These are phyloP conservation scores for Oreotragus oreotragus DNA, from an alignment of 2,113 vertebrate genomes.

Conservation along the genomic window DNA sequence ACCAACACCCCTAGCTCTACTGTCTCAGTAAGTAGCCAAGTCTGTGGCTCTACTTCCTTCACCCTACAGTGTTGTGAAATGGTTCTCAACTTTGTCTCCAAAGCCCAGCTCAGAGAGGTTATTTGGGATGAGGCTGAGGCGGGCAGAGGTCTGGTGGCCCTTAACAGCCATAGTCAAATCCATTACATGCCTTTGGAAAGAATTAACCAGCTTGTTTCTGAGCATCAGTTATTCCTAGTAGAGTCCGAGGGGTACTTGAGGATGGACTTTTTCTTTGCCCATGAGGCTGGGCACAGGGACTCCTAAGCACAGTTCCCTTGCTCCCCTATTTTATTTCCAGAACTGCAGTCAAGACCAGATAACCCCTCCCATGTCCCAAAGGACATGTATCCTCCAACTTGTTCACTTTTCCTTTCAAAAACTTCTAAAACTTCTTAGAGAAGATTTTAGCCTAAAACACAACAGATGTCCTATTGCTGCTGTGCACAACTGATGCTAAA, in stretches of 20 bases:
- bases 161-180: neutral
- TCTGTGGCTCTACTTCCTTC: neutral
- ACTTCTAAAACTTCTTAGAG: constrained; percentile 12
- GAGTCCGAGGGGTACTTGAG: neutral
- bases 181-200: neutral
- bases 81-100: neutral
- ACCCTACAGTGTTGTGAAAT: neutral
- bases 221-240: neutral
- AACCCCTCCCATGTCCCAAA: neutral
- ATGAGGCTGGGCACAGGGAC: neutral
- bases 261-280: neutral
- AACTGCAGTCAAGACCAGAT: neutral
- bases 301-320: neutral
- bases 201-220: neutral
- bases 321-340: neutral
- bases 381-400: neutral
- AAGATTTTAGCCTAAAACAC: neutral
- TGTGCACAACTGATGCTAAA: constrained; percentile 7
- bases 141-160: neutral
- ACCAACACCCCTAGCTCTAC: constrained; percentile 99
- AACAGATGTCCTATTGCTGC: neutral
- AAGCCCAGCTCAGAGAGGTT: neutral
- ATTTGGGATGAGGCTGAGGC: neutral
- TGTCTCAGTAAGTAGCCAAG: constrained; percentile 90
- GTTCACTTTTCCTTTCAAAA: neutral